Base-by-base conservation (phyloP, 2,888 invertebrate genomes). In the Xestia rhomboidea region DNA sequence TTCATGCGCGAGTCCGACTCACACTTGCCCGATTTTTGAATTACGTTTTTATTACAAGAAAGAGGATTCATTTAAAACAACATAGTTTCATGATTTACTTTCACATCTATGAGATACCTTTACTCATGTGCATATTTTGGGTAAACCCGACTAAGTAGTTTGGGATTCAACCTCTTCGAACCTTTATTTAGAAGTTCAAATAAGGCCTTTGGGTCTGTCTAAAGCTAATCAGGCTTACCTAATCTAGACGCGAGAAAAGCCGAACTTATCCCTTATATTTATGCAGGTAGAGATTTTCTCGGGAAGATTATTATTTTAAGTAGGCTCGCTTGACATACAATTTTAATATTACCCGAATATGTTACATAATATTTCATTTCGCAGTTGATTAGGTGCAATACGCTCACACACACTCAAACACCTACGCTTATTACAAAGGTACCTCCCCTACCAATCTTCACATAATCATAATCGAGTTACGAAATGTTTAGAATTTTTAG, bases 141-240 rank as follows among this genome's bases (percentile, higher is more conserved):
- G 18, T 68, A 27, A 0, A 76, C 54, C 62, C 41, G 0, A 63
- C 24, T 34, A 38, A 64, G 44, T 64, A 63, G 82, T 76, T 57
- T 34, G 41, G 63, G 76, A 18, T 54, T 41, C 24, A 30, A 76
- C 63, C 68, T 41, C n/a, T 51, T 41, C 27, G 44, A 54, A 6
- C 27, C 82, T 41, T 73, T 79, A 54, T 46, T 68, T 46, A 49
- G 51, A 3, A 41, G 64, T 74, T 76, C 63, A 82, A 79, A 54
- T 76, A 79, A 18, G 24, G 63, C 63, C 68, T 54, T 67, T 78
- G n/a, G n/a, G n/a, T 73, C 6, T 49, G 54, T 54, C 62, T 81
- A 24, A 76, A 79, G 41, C 46, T 68, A 75, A 30, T 63, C 79
- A 76, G 41, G 54, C 54, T 41, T 68, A 41, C n/a, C 15, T 81